Evolutionary conservation across 2,888 invertebrate genomes (phyloP).

Genomic region (Eupithecia inturbata): DNA sequence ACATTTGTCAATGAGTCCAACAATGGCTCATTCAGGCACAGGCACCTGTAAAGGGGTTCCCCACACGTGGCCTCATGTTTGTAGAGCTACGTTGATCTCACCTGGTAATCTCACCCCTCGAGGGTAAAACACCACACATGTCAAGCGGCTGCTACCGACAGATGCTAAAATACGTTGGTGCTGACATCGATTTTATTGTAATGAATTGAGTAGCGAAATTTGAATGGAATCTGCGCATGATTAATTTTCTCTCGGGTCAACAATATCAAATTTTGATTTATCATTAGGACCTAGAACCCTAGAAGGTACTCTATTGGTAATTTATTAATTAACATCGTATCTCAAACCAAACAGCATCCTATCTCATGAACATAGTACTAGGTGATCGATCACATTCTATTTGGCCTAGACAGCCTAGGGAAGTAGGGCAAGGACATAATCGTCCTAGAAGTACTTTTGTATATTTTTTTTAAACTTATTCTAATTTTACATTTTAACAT

Average conservation of each 20-base stretch:
- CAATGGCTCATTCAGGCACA: slow-evolving; percentile 72
- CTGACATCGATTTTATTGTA: slow-evolving; percentile 71
- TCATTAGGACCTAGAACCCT: background rate
- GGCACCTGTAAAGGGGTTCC: slow-evolving; percentile 81
- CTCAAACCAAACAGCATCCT: background rate
- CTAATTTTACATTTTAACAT: too few species aligned
- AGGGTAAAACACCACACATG: slow-evolving; percentile 75
- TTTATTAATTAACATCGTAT: background rate
- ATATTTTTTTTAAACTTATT: too few species aligned
- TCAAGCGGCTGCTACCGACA: slow-evolving; percentile 81
- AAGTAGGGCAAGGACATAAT: too few species aligned
- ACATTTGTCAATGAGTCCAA: slow-evolving; percentile 73
- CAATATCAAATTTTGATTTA: background rate
- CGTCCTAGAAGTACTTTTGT: too few species aligned
- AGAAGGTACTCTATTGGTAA: background rate
- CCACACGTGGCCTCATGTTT: slow-evolving; percentile 72
- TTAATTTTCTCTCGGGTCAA: background rate
- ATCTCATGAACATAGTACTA: too few species aligned
- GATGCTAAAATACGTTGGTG: slow-evolving; percentile 83
- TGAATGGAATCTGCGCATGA: slow-evolving; percentile 39
- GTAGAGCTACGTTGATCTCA: slow-evolving; percentile 61
- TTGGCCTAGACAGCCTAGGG: too few species aligned
- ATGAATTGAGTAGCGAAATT: slow-evolving; percentile 39
- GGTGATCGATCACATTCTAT: too few species aligned
- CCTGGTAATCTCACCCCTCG: slow-evolving; percentile 80